Evolutionary conservation across 1,140 invertebrate species (phyloP).

Genomic region (Drosophila oshimai): DNA sequence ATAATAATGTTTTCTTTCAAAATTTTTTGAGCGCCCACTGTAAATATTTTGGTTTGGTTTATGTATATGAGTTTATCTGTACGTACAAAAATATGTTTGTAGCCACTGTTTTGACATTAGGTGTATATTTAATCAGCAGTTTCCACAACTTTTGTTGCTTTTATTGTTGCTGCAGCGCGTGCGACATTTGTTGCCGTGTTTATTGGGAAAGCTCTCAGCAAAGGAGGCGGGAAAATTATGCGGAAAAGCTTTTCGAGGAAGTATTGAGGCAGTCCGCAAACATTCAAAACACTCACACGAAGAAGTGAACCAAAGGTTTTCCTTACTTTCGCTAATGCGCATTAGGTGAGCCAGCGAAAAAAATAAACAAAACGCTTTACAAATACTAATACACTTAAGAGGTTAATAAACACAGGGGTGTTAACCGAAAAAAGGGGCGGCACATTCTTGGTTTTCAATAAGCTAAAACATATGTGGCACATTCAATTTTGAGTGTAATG

Average conservation of each 20-base stretch:
- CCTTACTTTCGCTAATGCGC: conserved; percentile 37
- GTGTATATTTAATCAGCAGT: conserved; percentile 76
- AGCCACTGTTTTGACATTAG: conserved; percentile 8
- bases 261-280: conserved; percentile 41
- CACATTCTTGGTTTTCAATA: conserved; percentile 30
- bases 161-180: conserved; percentile 37
- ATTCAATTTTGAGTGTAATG: conserved; percentile 8
- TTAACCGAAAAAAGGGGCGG: not conserved
- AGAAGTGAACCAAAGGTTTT: conserved; percentile 14
- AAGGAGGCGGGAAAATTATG: conserved; percentile 50
- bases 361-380: conserved; percentile 38
- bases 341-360: conserved; percentile 22
- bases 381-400: conserved; percentile 46
- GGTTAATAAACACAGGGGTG: conserved; percentile 33
- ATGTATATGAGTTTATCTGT: not conserved
- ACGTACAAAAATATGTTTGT: conserved; percentile 5
- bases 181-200: conserved; percentile 64
- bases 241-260: conserved; percentile 64
- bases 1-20: too few relatives aligned
- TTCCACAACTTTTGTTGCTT: conserved; percentile 29
- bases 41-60: conserved; percentile 6
- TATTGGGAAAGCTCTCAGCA: conserved; percentile 36
- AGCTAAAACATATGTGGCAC: conserved; percentile 32
- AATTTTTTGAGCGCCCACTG: not conserved
- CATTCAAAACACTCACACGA: not conserved